Percentiles rank a stretch among this genome's conserved stretches.
These are phyloP conservation scores for Brachypodius melanocephalos DNA, from an alignment of 2,113 vertebrate genomes.

Conservation along the genomic window DNA sequence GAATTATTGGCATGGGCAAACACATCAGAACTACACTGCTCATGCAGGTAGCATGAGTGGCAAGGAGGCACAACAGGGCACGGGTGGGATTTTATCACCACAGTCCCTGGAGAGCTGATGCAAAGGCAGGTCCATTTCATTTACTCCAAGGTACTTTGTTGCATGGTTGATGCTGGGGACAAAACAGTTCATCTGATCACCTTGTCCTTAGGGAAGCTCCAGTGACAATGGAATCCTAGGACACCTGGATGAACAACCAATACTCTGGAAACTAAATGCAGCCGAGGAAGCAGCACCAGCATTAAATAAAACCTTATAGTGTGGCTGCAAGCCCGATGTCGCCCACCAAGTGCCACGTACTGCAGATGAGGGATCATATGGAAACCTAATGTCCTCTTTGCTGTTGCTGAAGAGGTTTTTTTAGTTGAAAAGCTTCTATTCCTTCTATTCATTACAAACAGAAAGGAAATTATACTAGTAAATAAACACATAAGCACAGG, in stretches of 20 bases:
- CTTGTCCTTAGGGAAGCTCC: not conserved
- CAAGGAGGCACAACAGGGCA: not conserved
- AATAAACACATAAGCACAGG: not conserved
- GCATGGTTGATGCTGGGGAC: not conserved
- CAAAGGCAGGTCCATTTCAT: not conserved
- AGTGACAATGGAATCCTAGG: accelerated
- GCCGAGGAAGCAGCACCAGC: not conserved
- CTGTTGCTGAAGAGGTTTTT: not conserved
- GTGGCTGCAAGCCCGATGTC: accelerated
- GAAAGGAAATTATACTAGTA: not conserved
- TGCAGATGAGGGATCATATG: accelerated
- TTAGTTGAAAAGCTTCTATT: not conserved
- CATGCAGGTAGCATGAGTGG: not conserved
- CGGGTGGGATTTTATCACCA: accelerated
- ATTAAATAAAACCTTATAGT: not conserved
- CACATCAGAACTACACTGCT: not conserved
- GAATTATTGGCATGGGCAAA: accelerated
- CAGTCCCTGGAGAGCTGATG: not conserved
- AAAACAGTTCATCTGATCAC: not conserved
- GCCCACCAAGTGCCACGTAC: not conserved
- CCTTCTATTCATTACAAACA: not conserved
- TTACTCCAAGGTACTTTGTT: not conserved
- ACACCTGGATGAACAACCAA: not conserved
- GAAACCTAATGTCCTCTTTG: not conserved
- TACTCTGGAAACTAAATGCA: not conserved